Conservation (phyloP, 2,888 invertebrate genomes). For the Lithophane ornitopus region DNA sequence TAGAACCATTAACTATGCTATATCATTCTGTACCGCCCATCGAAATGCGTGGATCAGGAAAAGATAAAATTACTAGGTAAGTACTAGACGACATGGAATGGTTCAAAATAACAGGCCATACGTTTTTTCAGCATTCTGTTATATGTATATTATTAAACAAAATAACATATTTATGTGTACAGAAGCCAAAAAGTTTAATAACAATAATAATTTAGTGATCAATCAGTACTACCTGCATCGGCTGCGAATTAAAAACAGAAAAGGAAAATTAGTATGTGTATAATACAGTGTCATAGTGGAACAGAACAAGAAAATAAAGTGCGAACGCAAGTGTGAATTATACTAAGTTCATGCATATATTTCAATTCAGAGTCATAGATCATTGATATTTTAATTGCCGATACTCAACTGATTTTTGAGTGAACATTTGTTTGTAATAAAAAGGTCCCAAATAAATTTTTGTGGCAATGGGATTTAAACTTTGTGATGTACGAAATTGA, state of each 20-base stretch:
- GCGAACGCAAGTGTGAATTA: neutral
- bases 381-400: neutral
- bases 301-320: neutral
- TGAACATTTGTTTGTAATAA: neutral
- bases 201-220: slow-evolving; percentile 32
- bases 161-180: slow-evolving; percentile 32
- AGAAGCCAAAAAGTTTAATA: slow-evolving; percentile 20
- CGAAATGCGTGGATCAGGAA: neutral
- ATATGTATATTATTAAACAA: neutral
- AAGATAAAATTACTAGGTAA: neutral
- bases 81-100: neutral
- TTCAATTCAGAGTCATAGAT: slow-evolving; percentile 5
- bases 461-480: neutral
- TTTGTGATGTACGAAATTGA: neutral
- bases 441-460: neutral
- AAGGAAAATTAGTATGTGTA: slow-evolving; percentile 61
- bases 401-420: neutral
- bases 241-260: slow-evolving; percentile 73
- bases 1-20: neutral
- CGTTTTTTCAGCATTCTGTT: neutral
- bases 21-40: neutral
- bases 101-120: neutral
- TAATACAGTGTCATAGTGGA: neutral
- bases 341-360: neutral
- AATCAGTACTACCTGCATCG: slow-evolving; percentile 71